A percentile compares a stretch with the other conserved stretches of the same genome.
Conservation (phyloP, 2,113 vertebrate genomes). For the Antechinus flavipes region DNA sequence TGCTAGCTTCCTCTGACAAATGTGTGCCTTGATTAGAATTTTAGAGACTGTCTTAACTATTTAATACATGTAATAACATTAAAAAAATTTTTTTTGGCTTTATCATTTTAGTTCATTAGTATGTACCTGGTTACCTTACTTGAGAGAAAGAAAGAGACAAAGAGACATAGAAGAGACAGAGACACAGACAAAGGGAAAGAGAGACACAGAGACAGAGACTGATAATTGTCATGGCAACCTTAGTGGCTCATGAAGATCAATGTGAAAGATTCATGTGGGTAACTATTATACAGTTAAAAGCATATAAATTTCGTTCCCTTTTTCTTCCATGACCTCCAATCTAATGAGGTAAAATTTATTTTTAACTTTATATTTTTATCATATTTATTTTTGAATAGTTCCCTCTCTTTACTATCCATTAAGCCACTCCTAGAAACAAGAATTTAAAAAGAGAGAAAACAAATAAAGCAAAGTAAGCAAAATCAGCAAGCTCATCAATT, state of each 20-base stretch:
- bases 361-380: background rate
- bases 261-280: background rate
- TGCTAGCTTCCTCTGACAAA: constrained; percentile 85
- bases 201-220: too few relatives aligned
- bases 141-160: constrained; percentile 51
- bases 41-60: constrained; percentile 86
- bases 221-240: background rate
- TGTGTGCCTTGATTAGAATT: constrained; percentile 94
- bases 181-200: background rate
- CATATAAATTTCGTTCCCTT: background rate
- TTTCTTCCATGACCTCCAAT: background rate
- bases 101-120: constrained; percentile 80
- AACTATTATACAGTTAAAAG: background rate
- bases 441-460: background rate
- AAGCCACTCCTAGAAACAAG: background rate
- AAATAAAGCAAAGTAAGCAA: background rate
- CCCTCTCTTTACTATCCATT: background rate
- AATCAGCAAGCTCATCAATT: background rate
- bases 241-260: background rate
- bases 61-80: constrained; percentile 36
- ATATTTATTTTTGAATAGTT: background rate
- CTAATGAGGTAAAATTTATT: background rate
- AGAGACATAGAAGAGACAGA: background rate
- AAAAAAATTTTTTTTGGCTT: background rate
- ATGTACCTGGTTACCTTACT: constrained; percentile 91